Conservation (phyloP, 2,888 invertebrate genomes). For the Synanthedon vespiformis region DNA sequence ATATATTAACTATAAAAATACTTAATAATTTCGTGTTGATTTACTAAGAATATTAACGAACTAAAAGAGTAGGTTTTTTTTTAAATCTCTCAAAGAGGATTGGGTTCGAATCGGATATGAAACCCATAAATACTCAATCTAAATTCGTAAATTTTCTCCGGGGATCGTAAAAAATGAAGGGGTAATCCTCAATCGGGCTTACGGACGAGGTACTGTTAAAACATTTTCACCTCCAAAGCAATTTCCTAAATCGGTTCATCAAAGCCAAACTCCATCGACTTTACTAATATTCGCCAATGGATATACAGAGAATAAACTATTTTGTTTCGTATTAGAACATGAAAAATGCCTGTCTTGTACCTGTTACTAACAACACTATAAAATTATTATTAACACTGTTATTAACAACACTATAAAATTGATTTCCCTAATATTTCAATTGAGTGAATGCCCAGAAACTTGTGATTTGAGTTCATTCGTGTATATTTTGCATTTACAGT, state of each 20-base stretch:
- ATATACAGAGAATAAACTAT: too few relatives aligned
- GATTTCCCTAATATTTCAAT: too few relatives aligned
- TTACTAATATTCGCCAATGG: constrained; percentile 1
- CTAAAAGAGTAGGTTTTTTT: constrained; percentile 22
- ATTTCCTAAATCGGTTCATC: constrained; percentile 23
- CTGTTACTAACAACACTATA: too few relatives aligned
- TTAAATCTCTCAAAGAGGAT: constrained; percentile 21
- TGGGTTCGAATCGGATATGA: constrained; percentile 38
- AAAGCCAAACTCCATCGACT: constrained; percentile 14
- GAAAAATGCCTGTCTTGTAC: too few relatives aligned
- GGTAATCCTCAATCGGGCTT: constrained; percentile 46
- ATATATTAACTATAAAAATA: too few relatives aligned
- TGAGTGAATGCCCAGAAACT: not conserved
- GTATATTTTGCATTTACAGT: not conserved
- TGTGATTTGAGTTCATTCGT: not conserved
- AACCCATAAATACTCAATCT: constrained; percentile 59
- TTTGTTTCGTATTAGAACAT: too few relatives aligned
- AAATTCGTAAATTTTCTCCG: constrained; percentile 52
- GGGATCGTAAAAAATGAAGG: constrained; percentile 46
- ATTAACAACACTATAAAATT: too few relatives aligned
- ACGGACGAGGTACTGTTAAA: constrained; percentile 33
- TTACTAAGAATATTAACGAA: constrained; percentile 5
- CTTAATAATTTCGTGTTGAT: too few relatives aligned
- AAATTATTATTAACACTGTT: too few relatives aligned
- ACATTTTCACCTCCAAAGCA: constrained; percentile 32